A percentile compares a stretch with the other conserved stretches of the same genome.
These are phyloP conservation scores for Microcebus tavaratra DNA, from an alignment of 2,113 vertebrate species.

Conservation along the genomic window DNA sequence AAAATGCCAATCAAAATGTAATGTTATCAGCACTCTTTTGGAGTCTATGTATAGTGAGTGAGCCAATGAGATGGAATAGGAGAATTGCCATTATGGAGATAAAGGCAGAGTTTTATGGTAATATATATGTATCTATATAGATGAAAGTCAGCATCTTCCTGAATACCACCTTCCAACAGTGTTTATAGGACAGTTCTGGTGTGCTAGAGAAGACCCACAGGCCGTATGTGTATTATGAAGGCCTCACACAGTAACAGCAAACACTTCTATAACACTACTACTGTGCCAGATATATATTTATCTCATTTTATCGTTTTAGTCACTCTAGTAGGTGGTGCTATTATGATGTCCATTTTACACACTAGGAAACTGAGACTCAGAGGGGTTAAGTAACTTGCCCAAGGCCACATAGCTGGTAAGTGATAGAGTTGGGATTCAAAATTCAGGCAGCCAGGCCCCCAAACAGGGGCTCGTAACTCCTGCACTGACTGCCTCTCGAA, in stretches of 20 bases:
- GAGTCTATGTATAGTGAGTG: not conserved
- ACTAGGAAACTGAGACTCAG: not conserved
- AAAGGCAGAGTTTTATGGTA: not conserved
- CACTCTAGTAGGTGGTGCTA: not conserved
- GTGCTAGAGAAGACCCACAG: not conserved
- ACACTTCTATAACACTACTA: not conserved
- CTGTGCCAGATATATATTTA: not conserved
- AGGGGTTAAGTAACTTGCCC: not conserved
- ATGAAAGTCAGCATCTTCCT: not conserved
- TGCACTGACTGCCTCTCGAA: not conserved
- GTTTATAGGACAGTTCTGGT: not conserved
- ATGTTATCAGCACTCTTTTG: slow-evolving; percentile 13
- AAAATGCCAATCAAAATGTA: slow-evolving; percentile 68
- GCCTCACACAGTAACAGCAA: not conserved
- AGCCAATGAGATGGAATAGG: not conserved
- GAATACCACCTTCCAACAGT: not conserved
- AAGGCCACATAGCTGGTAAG: not conserved
- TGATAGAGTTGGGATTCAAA: not conserved
- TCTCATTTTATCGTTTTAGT: not conserved
- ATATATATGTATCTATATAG: not conserved
- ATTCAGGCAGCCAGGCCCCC: not conserved
- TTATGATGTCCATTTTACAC: not conserved
- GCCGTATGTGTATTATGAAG: too few species aligned
- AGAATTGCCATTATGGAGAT: not conserved
- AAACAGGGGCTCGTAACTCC: not conserved